These are phyloP conservation scores for Grantiella picta DNA, from an alignment of 2,113 vertebrate species.

Conservation along the genomic window DNA sequence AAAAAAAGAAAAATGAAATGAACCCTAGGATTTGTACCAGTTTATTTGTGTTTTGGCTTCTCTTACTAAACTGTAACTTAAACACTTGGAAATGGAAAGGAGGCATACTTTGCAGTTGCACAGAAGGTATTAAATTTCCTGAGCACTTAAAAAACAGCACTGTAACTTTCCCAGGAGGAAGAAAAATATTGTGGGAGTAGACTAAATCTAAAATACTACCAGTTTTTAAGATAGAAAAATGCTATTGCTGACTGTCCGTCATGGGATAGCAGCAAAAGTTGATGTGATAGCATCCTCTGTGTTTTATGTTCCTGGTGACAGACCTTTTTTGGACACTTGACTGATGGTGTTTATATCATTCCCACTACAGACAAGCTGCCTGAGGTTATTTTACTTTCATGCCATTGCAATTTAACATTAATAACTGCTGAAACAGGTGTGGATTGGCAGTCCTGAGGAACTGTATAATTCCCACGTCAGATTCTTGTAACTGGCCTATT, in stretches of 20 bases:
- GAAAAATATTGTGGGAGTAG: not conserved
- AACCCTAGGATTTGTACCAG: not conserved
- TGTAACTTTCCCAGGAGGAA: not conserved
- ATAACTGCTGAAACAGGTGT: not conserved
- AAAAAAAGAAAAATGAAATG: not conserved
- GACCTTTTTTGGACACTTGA: not conserved
- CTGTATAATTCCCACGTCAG: not conserved
- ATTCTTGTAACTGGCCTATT: not conserved
- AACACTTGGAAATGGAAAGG: not conserved
- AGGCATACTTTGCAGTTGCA: not conserved
- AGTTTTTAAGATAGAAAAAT: not conserved
- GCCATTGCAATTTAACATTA: not conserved
- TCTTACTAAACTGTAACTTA: not conserved
- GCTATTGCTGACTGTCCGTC: not conserved
- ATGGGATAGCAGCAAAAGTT: not conserved
- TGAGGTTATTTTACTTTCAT: slow-evolving; percentile 5
- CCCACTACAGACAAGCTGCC: not conserved
- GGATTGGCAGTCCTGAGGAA: not conserved
- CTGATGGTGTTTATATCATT: not conserved
- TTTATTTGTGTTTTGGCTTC: not conserved
- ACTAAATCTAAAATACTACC: not conserved
- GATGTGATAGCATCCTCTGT: not conserved
- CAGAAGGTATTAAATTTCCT: not conserved
- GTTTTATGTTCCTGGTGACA: not conserved
- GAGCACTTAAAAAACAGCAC: not conserved